Base-by-base conservation (phyloP, 2,797 vertebrate species). In the Remorina albescens region DNA sequence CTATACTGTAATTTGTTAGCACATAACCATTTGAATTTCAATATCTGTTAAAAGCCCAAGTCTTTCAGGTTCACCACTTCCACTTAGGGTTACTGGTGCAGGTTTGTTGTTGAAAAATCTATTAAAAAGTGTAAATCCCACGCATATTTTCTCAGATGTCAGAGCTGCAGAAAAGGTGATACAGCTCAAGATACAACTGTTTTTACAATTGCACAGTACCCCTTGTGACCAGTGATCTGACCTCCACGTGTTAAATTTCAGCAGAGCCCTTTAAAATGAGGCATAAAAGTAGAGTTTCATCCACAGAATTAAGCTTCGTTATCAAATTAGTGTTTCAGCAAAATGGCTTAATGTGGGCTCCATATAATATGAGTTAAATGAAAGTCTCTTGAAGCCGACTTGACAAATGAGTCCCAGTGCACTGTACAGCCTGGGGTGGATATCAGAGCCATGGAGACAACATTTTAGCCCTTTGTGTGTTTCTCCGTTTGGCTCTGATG, bases 401-500 rank as follows among this genome's bases (percentile, higher is more conserved):
- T 21, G 28, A 66, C 23, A 42, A 5, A 53, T 56, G 2, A 46
- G 42, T 16, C 49, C 21, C 1, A 7, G 23, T 61, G 50, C 11
- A n/a, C 15, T 72, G 21, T 30, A 57, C 44, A 41, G 25, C 1
- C 13, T 44, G 25, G 11, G 51, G 23, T n/a, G 19, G 41, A 41
- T 28, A 30, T 61, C 59, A 34, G 44, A 58, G 16, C 69, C 21
- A 37, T 7, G 8, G 25, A 50, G 25, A 30, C 28, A 54, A 19
- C 58, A 65, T 56, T 3, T 53, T 8, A 42, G 47, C 2, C 28
- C 28, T 39, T 0, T 68, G 19, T 6, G 16, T 30, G 62, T 44
- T 50, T 49, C 32, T 68, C 32, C 51, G 39, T 63, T 75, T 71
- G 42, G 42, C 57, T 7, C 39, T 18, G 23, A 57, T 61, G 60